Base-by-base conservation (phyloP, 1,140 invertebrate genomes). In the Hirudo medicinalis region DNA sequence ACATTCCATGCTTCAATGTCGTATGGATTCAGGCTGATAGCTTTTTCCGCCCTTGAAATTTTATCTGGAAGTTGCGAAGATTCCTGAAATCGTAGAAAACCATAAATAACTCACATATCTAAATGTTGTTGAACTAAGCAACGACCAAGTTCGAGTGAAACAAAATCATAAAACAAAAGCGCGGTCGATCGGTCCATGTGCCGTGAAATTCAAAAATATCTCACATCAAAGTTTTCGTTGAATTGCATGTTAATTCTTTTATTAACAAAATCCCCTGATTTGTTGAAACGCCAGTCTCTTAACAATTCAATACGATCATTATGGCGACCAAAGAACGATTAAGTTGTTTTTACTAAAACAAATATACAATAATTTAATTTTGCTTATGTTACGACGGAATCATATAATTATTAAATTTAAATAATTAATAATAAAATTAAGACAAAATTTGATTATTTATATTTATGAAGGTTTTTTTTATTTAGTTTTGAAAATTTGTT, bases 1-100 rank as follows among this genome's bases (percentile, higher is more conserved):
- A 97, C 86, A 74, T 92, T 94, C 95, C 95, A 98, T 53, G 94
- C 92, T 81, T 98, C 95, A 36, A 95, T 87, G 81, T 98, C 94
- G 80, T 92, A 95, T 0, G 88, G 87, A 76, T 92, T 90, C 66
- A 90, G 87, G 78, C 92, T 88, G 29, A 86, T 81, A 0, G 91
- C 87, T 69, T 80, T 81, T 72, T 84, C 82, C 32, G 84, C 83
- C 72, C 82, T 82, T 57, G 79, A 78, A 22, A 83, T 69, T 71
- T 83, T 82, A 71, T 84, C 81, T 49, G 82, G 78, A 72, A 82
- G 78, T 72, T 79, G 80, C 5, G 77, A 78, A 67, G 76, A 71
- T 73, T 82, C 78, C 76, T 80, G 70, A 68, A 78, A 77, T 68
- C 36, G 67, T 54, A 5, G 27, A 29, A 71, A 63, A 36, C 20